Percentiles rank a stretch among this genome's conserved stretches.
These are phyloP conservation scores for Melipona beecheii DNA, from an alignment of 2,888 invertebrate genomes.

Conservation along the genomic window DNA sequence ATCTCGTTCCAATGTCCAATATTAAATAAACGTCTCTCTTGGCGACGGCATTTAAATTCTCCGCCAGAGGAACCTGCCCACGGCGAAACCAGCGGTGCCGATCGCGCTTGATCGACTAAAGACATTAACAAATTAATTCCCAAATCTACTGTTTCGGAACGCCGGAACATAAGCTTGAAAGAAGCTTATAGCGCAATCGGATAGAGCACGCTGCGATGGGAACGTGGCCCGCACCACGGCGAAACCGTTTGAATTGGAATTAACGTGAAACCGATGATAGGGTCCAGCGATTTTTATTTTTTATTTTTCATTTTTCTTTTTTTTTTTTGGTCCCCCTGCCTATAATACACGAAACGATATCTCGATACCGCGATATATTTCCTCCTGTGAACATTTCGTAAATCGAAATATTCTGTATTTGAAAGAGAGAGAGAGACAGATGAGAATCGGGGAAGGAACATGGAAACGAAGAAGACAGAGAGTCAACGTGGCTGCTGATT, in stretches of 20 bases:
- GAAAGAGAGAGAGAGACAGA: too few relatives aligned
- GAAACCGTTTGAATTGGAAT: constrained; percentile 38
- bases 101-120: constrained; percentile 6
- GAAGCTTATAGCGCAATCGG: constrained; percentile 65
- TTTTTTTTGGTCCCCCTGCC: too few relatives aligned
- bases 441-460: not conserved
- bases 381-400: not conserved
- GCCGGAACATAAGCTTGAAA: constrained; percentile 59
- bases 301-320: too few relatives aligned
- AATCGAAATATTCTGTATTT: not conserved
- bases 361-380: not conserved
- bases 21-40: not conserved
- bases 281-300: not conserved
- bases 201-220: constrained; percentile 17
- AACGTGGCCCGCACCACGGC: not conserved
- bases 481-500: constrained; percentile 38
- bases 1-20: not conserved
- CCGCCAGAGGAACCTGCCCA: not conserved
- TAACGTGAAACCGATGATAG: constrained; percentile 5
- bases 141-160: constrained; percentile 48
- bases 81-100: not conserved
- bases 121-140: constrained; percentile 48
- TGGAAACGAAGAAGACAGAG: constrained; percentile 15
- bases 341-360: not conserved
- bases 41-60: not conserved